phyloP scores from a whole-genome alignment of 2,888 invertebrate species.

The Agrenia bidenticulata region DNA sequence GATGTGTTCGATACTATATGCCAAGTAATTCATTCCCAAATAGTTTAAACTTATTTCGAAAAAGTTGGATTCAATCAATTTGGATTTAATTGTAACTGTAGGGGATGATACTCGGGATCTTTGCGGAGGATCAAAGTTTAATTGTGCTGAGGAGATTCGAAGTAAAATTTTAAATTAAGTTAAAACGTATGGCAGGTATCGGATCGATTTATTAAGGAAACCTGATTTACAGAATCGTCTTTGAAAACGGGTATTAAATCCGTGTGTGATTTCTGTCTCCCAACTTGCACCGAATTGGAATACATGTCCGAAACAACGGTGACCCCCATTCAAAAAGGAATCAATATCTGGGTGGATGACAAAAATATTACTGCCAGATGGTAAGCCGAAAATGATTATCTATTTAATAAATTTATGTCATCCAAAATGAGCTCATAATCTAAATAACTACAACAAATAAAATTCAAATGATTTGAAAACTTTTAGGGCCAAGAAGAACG shows the following conservation, averaged over 20 bases:
- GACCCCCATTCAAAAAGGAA: constrained; percentile 28
- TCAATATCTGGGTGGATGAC: constrained; percentile 41
- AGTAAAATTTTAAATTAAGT: constrained; percentile 26
- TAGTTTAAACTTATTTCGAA: not conserved
- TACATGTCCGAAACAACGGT: constrained; percentile 40
- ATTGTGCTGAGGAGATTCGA: constrained; percentile 40
- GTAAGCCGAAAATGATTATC: no score
- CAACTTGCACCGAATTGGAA: constrained; percentile 40
- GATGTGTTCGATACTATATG: constrained; percentile 47
- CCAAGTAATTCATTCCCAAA: constrained; percentile 40
- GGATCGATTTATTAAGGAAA: not conserved
- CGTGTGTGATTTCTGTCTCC: constrained; percentile 33
- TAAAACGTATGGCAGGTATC: not conserved
- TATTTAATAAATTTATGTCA: no score
- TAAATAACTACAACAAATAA: no score
- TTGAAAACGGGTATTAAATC: constrained; percentile 32
- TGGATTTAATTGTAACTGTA: constrained; percentile 15
- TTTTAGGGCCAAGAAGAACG: constrained; percentile 41
- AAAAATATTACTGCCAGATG: constrained; percentile 30
- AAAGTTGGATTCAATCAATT: not conserved
- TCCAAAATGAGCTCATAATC: no score
- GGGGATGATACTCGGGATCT: constrained; percentile 37
- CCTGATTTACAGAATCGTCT: constrained; percentile 27
- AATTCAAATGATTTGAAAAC: no score
- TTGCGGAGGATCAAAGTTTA: constrained; percentile 39